Evolutionary conservation across 2,113 vertebrate genomes (phyloP).

Genomic region (Neolamprologus fasciatus): DNA sequence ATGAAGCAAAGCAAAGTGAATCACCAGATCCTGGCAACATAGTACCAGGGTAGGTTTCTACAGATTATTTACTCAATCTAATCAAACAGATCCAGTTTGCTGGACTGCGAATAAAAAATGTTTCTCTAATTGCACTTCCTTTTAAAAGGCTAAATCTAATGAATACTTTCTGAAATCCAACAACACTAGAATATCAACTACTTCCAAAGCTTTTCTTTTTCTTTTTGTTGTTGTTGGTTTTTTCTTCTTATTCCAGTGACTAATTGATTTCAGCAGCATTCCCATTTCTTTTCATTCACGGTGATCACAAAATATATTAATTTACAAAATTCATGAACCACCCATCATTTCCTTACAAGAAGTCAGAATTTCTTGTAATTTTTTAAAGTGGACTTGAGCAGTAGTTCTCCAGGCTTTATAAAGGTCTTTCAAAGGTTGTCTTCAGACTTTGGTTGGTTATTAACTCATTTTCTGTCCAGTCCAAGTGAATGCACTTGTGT

Average conservation of each 20-base stretch:
- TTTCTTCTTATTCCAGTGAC: not conserved
- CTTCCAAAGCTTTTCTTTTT: not conserved
- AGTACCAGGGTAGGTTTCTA: slow-evolving; percentile 60
- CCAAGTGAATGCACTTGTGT: not conserved
- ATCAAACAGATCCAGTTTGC: not conserved
- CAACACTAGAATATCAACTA: not conserved
- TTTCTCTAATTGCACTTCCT: not conserved
- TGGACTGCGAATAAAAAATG: not conserved
- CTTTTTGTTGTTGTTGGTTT: not conserved
- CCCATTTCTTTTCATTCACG: not conserved
- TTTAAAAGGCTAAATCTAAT: not conserved
- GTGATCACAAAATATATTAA: not conserved
- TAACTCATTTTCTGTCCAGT: not conserved
- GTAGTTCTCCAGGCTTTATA: not conserved
- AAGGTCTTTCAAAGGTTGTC: not conserved
- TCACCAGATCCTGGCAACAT: slow-evolving; percentile 50
- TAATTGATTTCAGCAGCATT: not conserved
- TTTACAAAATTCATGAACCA: not conserved
- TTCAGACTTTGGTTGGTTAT: not conserved
- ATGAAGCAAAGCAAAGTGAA: not conserved
- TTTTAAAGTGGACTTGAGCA: not conserved
- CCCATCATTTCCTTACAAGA: not conserved
- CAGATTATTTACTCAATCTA: not conserved
- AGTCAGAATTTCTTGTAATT: not conserved
- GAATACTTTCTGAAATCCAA: not conserved